Percentiles rank a stretch among this genome's conserved stretches.
phyloP scores from a whole-genome alignment of 2,113 vertebrate species.

The Sciurus niger region DNA sequence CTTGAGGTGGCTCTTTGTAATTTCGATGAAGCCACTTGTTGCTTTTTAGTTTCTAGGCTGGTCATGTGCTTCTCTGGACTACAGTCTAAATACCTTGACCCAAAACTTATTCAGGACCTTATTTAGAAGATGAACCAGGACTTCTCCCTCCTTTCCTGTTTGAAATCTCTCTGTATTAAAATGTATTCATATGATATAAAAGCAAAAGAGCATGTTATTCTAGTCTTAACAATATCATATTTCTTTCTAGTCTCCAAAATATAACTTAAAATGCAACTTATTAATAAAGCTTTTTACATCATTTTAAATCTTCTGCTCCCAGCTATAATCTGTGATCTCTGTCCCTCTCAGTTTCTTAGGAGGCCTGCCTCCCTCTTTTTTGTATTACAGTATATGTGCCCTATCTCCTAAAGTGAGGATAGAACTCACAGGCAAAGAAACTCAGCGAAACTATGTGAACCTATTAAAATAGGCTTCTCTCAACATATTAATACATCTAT shows the following conservation, averaged over 20 bases:
- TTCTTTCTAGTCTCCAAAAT: neutral
- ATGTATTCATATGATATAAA: neutral
- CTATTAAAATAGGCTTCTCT: neutral
- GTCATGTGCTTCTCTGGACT: neutral
- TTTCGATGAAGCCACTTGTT: neutral
- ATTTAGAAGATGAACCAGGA: neutral
- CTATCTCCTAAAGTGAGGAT: neutral
- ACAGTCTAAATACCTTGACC: neutral
- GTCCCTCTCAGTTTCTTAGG: neutral
- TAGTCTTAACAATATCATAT: neutral
- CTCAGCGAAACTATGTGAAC: neutral
- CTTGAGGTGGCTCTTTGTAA: neutral
- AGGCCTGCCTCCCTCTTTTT: neutral
- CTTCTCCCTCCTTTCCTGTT: neutral
- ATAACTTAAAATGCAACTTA: neutral
- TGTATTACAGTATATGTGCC: neutral
- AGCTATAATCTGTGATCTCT: neutral
- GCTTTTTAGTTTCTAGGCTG: neutral
- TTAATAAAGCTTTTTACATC: neutral
- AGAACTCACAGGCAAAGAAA: neutral
- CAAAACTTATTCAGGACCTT: neutral
- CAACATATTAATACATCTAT: neutral
- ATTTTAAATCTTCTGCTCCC: neutral
- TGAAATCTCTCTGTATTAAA: neutral
- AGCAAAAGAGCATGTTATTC: neutral